Percentiles rank a stretch among this genome's conserved stretches.
These are phyloP conservation scores for Crambe crambe DNA, from an alignment of 37 sponge, comb jelly and placozoan species.

Conservation along the genomic window DNA sequence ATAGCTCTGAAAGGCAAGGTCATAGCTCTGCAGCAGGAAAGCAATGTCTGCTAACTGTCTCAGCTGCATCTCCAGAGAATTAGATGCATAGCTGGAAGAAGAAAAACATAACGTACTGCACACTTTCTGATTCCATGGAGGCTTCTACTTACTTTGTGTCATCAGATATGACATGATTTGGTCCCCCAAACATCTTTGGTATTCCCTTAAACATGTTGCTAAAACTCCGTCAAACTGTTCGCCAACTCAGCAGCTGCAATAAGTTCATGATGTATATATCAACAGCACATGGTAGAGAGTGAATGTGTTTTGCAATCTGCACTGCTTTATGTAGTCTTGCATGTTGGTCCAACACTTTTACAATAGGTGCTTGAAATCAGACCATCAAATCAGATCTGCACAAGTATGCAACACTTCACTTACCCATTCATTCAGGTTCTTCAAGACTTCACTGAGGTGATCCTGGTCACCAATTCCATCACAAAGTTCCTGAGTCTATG, in stretches of 20 bases:
- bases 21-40: constrained; percentile 94
- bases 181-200: constrained; percentile 37
- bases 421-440: constrained; percentile 66
- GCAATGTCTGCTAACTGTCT: no score
- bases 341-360: no score
- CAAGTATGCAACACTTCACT: no score
- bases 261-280: not conserved
- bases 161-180: constrained; percentile 11
- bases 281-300: not conserved
- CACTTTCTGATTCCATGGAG: no score
- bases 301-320: no score
- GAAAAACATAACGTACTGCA: not conserved
- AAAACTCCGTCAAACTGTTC: constrained; percentile 26
- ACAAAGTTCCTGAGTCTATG: constrained; percentile 56
- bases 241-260: constrained; percentile 27
- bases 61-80: no score
- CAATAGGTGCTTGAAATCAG: no score
- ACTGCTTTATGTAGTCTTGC: no score
- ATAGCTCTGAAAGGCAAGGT: constrained; percentile 82
- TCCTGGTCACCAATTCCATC: constrained; percentile 39
- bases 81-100: no score
- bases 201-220: constrained; percentile 10
- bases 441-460: constrained; percentile 53
- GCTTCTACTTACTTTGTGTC: constrained; percentile 18
- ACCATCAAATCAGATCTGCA: no score